Percentiles rank a stretch among this genome's conserved stretches.
Evolutionary conservation across 2,797 vertebrate genomes (phyloP).

Genomic region (Hippocampus kuda): DNA sequence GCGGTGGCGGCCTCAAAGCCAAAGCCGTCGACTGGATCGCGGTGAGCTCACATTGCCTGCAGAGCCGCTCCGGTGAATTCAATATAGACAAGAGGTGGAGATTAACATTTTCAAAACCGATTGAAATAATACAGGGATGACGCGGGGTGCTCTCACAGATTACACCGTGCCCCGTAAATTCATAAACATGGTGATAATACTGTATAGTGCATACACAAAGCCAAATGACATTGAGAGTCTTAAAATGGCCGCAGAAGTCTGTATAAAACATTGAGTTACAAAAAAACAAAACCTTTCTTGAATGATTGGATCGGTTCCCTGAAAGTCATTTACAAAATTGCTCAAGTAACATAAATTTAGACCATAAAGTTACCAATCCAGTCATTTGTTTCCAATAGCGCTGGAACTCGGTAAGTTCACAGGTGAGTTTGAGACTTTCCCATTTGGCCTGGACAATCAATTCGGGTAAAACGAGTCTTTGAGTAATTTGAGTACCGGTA

Average conservation of each 20-base stretch:
- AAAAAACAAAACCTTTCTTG: too few species aligned
- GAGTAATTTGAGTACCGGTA: too few species aligned
- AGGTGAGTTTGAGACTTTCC: too few species aligned
- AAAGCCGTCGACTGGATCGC: conserved; percentile 43
- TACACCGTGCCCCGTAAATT: conserved; percentile 53
- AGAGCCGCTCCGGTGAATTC: conserved; percentile 56
- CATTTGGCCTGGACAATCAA: too few species aligned
- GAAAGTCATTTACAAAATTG: too few species aligned
- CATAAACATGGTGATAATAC: conserved; percentile 49
- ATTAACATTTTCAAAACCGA: conserved; percentile 63
- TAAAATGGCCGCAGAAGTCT: conserved; percentile 24
- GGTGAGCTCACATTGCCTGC: conserved; percentile 43
- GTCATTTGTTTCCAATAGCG: too few species aligned
- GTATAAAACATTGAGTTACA: too few species aligned
- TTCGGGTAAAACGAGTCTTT: too few species aligned
- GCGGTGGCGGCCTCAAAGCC: conserved; percentile 51
- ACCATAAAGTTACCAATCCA: too few species aligned
- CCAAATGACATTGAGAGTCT: conserved; percentile 55
- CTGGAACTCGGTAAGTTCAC: too few species aligned
- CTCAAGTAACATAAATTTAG: too few species aligned
- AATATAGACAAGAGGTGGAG: conserved; percentile 49
- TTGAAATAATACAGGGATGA: conserved; percentile 54
- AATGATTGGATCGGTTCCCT: too few species aligned
- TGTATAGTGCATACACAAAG: conserved; percentile 30
- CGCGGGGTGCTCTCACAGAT: conserved; percentile 53